Evolutionary conservation across 2,888 invertebrate genomes (phyloP), one percentile per base, ranked within the genome.

Genomic region (Petrolisthes manimaculis): DNA sequence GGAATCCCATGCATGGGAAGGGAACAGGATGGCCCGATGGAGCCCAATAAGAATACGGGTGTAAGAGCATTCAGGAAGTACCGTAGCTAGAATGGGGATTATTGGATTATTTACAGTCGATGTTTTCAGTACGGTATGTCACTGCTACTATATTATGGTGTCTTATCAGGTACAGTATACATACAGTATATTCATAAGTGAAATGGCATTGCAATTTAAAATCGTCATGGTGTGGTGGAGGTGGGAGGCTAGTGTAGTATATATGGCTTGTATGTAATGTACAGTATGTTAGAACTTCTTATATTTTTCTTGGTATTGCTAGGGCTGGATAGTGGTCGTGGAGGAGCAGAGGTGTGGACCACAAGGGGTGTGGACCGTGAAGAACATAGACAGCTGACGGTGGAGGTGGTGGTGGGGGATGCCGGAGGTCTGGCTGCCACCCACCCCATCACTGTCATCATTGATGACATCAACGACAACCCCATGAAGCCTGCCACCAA

Each of bases 401-500:
- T 85, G 5, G 87, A 88, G 74, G 85, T 89, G 24, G 75, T 21
- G 14, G 82, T 89, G 53, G n/a, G 78, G 54, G 89, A 89, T 75
- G 85, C 89, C 1, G 84, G 85, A 5, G 83, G 85, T 4, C 75
- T 89, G 83, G 37, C 87, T 14, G 84, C 87, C n/a, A 84, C 85
- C 5, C 82, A 88, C 54, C 89, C 85, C 4, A 82, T 89, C n/a
- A 80, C 86, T 54, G 71, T 89, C 18, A 75, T 89, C 14, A 85
- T 89, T 21, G 88, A 85, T 54, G 89, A 89, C 69, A 71, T 88
- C 21, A 89, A 89, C 69, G 89, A 89, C 67, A 87, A 89, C 51
- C 87, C 87, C 56, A 89, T 89, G 89, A 87, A 67, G 56, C 89
- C 89, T 12, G 89, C 83, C 14, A 67, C 83, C 56, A 89, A 89